Conservation (phyloP, 2,797 vertebrate genomes). For the Notoglanidium macrostoma region DNA sequence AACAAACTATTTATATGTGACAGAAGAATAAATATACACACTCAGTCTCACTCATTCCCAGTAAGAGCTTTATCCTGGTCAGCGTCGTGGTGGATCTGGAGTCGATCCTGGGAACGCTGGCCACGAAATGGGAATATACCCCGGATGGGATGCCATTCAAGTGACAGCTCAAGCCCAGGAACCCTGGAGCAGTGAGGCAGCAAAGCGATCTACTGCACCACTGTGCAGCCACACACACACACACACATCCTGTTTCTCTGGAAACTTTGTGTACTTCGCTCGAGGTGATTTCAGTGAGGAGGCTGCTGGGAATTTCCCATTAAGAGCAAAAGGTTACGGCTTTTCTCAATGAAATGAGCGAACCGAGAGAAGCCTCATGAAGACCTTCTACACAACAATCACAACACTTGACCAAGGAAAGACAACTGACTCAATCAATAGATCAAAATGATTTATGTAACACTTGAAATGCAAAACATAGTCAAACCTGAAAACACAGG, state of each 20-base stretch:
- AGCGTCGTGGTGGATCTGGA: background rate
- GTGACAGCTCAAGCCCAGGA: background rate
- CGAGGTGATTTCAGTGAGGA: background rate
- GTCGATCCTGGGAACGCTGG: background rate
- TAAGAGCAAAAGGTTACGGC: background rate
- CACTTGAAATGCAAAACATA: conserved; percentile 54
- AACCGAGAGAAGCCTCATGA: background rate
- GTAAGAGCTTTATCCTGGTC: background rate
- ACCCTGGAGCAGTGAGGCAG: background rate
- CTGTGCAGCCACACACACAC: background rate
- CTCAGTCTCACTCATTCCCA: background rate
- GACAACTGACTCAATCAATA: background rate
- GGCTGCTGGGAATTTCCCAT: conserved; percentile 19
- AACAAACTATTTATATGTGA: background rate
- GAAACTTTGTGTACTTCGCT: background rate
- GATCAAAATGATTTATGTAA: conserved; percentile 45
- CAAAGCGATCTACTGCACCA: background rate
- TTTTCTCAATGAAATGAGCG: background rate
- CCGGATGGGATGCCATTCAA: background rate
- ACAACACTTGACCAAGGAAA: background rate
- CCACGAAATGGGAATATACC: background rate
- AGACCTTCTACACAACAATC: background rate
- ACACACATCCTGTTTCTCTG: conserved; percentile 4
- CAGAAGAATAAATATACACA: background rate
- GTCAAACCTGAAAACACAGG: conserved; percentile 59